Evolutionary conservation across 2,797 vertebrate species (phyloP).

Genomic region (Ficedula albicollis): DNA sequence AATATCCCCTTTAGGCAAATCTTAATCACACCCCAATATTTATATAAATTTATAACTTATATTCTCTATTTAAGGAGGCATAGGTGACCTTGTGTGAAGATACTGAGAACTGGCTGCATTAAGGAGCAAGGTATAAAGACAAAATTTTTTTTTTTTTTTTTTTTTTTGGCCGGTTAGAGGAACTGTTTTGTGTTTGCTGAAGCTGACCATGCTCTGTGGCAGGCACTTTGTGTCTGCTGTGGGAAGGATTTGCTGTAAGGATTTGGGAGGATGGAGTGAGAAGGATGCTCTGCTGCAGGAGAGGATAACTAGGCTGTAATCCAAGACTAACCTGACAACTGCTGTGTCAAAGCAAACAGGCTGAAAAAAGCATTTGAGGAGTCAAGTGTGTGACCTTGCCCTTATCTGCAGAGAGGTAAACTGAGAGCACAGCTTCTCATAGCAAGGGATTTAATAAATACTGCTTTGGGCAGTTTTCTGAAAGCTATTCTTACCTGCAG

Average conservation of each 20-base stretch:
- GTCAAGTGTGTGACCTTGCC: neutral
- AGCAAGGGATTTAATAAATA: neutral
- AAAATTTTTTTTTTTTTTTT: neutral
- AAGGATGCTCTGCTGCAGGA: neutral
- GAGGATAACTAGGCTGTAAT: neutral
- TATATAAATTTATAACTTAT: neutral
- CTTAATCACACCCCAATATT: neutral
- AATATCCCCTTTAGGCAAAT: neutral
- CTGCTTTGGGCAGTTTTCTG: neutral
- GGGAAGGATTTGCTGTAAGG: neutral
- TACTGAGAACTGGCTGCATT: neutral
- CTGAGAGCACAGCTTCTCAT: neutral
- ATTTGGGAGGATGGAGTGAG: neutral
- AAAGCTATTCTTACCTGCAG: neutral
- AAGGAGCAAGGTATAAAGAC: neutral
- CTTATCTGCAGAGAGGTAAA: neutral
- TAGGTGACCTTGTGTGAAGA: neutral
- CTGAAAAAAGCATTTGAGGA: neutral
- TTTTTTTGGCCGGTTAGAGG: neutral
- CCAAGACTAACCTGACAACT: neutral
- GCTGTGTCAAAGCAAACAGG: neutral
- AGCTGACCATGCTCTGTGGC: neutral
- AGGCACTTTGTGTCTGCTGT: neutral
- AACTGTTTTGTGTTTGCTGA: neutral
- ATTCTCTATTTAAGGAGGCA: neutral